Evolutionary conservation across 30 jellyfish, hydroid and myxozoan species (phyloP).

Genomic region (Cassiopea andromeda): DNA sequence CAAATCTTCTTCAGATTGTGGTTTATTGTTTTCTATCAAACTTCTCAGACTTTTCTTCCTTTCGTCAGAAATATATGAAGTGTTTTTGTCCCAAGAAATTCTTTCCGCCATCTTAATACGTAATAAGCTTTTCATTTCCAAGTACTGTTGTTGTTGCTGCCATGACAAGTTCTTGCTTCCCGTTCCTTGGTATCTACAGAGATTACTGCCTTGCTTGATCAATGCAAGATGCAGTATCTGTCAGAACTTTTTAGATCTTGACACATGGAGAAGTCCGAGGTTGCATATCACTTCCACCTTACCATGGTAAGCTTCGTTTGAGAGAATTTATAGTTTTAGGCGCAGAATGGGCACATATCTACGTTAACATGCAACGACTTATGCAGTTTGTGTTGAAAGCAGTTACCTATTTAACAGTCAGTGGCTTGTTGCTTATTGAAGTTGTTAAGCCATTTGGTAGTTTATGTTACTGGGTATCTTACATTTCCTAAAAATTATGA

Average conservation of each 20-base stretch:
- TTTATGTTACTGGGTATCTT: too few species aligned
- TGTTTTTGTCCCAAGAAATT: not conserved
- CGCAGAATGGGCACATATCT: too few species aligned
- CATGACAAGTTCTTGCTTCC: not conserved
- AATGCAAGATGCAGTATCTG: not conserved
- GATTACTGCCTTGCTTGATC: not conserved
- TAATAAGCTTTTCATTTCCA: conserved; percentile 4
- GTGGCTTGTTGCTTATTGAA: too few species aligned
- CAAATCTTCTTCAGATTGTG: conserved; percentile 53
- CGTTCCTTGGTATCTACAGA: too few species aligned
- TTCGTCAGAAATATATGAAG: conserved; percentile 15
- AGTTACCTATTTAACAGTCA: too few species aligned
- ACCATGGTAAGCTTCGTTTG: not conserved
- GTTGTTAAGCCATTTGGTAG: too few species aligned
- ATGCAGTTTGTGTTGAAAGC: too few species aligned
- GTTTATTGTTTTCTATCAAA: conserved; percentile 17
- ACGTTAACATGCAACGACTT: too few species aligned
- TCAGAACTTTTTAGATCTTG: not conserved
- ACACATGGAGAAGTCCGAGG: not conserved
- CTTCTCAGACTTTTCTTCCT: not conserved
- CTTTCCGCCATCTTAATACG: conserved; percentile 46
- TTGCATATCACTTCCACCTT: not conserved
- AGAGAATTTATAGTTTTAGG: too few species aligned
- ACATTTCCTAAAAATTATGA: too few species aligned
- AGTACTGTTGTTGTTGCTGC: not conserved